phyloP scores from a whole-genome alignment of 2,888 invertebrate species.

The Linnaemya vulpina region DNA sequence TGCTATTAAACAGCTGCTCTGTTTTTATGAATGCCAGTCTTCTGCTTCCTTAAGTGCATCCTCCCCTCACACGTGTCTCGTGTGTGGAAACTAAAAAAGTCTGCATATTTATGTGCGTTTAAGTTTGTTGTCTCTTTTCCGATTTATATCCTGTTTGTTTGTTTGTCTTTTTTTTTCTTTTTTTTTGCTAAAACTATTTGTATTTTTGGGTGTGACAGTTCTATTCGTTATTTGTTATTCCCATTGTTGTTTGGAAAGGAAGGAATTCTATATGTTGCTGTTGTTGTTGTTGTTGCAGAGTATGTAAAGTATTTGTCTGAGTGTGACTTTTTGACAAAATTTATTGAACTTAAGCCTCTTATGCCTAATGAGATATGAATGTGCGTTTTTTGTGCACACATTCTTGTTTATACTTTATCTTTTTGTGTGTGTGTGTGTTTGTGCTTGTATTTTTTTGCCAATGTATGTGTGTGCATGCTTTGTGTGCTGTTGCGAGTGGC shows the following conservation, averaged over 20 bases:
- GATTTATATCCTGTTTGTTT: too few species aligned
- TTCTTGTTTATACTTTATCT: conserved; percentile 1
- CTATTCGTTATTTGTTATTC: conserved; percentile 60
- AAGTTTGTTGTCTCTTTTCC: conserved; percentile 6
- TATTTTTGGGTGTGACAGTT: conserved; percentile 66
- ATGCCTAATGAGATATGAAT: conserved; percentile 73
- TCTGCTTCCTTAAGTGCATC: conserved; percentile 32
- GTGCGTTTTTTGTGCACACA: conserved; percentile 55
- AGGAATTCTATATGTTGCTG: conserved; percentile 29
- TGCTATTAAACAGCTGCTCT: background rate
- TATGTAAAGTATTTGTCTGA: conserved; percentile 65
- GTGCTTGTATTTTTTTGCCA: background rate
- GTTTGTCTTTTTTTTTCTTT: background rate
- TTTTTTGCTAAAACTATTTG: conserved; percentile 33
- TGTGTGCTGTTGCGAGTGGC: background rate
- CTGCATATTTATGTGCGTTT: conserved; percentile 27
- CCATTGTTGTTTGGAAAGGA: conserved; percentile 43
- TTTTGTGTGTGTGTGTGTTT: background rate
- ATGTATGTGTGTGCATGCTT: background rate
- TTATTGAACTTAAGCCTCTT: conserved; percentile 71
- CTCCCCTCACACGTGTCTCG: conserved; percentile 25
- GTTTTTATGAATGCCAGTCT: background rate
- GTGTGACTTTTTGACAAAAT: conserved; percentile 70
- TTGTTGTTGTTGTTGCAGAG: conserved; percentile 1
- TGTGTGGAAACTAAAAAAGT: conserved; percentile 22